Evolutionary conservation across 2,113 vertebrate species (phyloP), one percentile per base, ranked within the genome.

Genomic region (Plecturocebus donacophilus): DNA sequence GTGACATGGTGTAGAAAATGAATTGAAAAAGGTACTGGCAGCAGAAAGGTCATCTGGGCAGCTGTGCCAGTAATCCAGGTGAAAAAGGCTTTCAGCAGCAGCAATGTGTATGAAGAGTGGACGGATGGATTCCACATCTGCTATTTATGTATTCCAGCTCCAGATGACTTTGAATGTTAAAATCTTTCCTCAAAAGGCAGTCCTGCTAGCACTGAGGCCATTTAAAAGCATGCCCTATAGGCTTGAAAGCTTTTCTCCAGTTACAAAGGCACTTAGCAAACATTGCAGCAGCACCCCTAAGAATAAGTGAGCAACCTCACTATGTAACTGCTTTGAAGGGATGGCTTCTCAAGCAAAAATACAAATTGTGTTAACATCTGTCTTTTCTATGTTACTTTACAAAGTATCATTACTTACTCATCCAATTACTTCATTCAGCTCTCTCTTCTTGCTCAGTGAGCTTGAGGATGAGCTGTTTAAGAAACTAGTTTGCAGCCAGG

Each of bases 351-450:
- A 54, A 90, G 71, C 42, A 96, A 56, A 95, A 97, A 88, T 54
- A 49, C 16, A 87, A 91, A 91, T 92, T 96, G 49, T 88, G 21
- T 79, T 79, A 90, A 66, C 35, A n/a, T 61, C 75, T 77, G 64
- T 54, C 70, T 92, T 90, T 94, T 70, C 85, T 94, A 77, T 90
- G 73, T 94, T 94, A 71, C 73, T 94, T 90, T 73, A 56, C 19
- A 70, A 76, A 85, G 82, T 49, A 79, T 82, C 35, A 76, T 79
- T 75, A 83, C 38, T 79, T 45, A 94, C 76, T 96, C 66, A 92
- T 27, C 30, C 61, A 76, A 13, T 94, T 71, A 95, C 47, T 95
- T 97, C 47, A 47, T 25, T 79, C 71, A 87, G 17, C 30, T 76
- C 30, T 76, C 30, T 83, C 54, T 25, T 82, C 12, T 32, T n/a